Evolutionary conservation across 1,140 invertebrate genomes (phyloP), one percentile per base, ranked within the genome.

Genomic region (Drosophila kanapiae): DNA sequence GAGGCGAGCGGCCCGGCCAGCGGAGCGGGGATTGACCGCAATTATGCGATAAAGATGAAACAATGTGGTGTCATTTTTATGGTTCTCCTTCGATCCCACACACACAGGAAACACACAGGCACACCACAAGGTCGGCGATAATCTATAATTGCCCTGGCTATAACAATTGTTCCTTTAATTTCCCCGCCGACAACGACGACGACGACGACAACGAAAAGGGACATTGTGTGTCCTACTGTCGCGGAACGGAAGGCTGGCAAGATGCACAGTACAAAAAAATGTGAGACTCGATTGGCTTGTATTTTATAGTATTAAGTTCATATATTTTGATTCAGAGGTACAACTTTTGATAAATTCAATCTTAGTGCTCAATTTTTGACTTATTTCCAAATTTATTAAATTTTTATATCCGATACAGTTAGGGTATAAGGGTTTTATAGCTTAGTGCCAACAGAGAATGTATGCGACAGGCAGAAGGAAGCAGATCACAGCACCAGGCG

Each of bases 31-130:
- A 83, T 88, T 87, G 80, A 88, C 84, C 84, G 84, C 84, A 88
- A 88, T 90, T 88, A 88, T 90, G 84, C 84, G 85, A 90, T 88
- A 78, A 90, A 88, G 85, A 88, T 88, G 88, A 88, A 90, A 88
- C 85, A 88, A 88, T 88, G 84, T 84, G 85, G 85, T 88, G 84
- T 88, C 85, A 88, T 88, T 88, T 88, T 88, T 78, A 88, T 90
- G 84, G 80, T 84, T 88, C 65, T 71, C 59, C 71, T 64, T 82
- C 47, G 60, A 65, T 49, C 53, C 59, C 58, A 64, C 43, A 77
- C 43, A 38, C 40, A 29, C 40, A n/a, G 23, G 23, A 23, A 23
- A 40, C 23, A 37, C 14, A 51, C 31, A 23, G 23, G 23, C 23
- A 23, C 23, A 23, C 23, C 23, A 57, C 33, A 48, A 83, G 76